Base-by-base conservation (phyloP, 1,140 invertebrate genomes). In the Eupristina koningsbergeri region DNA sequence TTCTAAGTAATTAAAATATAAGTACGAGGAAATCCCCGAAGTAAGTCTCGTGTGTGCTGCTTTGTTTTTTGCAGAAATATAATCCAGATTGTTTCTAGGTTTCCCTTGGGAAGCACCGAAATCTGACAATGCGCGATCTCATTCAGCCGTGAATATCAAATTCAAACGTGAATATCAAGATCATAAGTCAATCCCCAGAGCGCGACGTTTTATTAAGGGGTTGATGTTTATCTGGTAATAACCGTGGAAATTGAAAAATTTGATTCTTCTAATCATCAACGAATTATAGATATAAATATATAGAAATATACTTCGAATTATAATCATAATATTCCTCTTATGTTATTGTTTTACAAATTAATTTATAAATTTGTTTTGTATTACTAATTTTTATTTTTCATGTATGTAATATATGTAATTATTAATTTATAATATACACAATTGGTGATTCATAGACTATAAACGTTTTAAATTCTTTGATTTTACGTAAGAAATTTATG, bases 1-100 rank as follows among this genome's bases (percentile, higher is more conserved):
- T 89, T 41, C 86, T 81, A 80, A 87, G 87, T 91, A 91, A 91
- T 91, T 92, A 91, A 90, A 87, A 80, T 73, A 58, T n/a, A 63
- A 84, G 81, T 77, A 81, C 3, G 17, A 47, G 45, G 36, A 45
- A 61, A 2, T 83, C 63, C 63, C 81, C 6, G 9, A 29, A 29
- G 81, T 8, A 82, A 50, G 34, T 6, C n/a, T 45, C 26, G 45
- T 29, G 22, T 17, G n/a, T 11, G 17, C 45, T 67, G 7, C 22
- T 45, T 47, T 39, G 36, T 7, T 5, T n/a, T 45, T 9, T 26
- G 17, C 67, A 45, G 87, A 87, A 87, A 87, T 81, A 77, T 69
- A 86, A 75, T 75, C 41, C 41, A 71, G 58, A 76, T 34, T 47
- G 34, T 39, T 39, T 39, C 29, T 29, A 22, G 31, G 31, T 34